Evolutionary conservation across 2,113 vertebrate species (phyloP).

Genomic region (Cavia porcellus): DNA sequence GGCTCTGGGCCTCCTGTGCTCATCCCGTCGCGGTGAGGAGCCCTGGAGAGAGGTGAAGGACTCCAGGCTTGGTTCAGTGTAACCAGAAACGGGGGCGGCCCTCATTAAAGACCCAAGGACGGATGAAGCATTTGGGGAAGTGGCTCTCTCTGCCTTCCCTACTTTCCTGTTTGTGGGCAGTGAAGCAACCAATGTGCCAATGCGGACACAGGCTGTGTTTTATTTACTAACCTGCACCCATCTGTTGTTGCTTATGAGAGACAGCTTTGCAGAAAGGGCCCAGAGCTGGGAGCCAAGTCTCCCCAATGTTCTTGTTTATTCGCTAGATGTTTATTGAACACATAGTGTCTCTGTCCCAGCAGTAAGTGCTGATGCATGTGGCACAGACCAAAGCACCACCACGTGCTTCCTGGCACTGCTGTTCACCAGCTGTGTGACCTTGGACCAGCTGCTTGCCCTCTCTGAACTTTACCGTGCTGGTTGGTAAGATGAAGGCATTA

Average conservation of each 20-base stretch:
- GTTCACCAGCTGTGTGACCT: not conserved
- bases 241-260: accelerated
- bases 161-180: not conserved
- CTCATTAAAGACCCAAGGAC: accelerated
- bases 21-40: accelerated
- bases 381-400: not conserved
- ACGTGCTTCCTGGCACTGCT: not conserved
- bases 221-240: not conserved
- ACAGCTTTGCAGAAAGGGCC: not conserved
- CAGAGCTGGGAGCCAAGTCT: not conserved
- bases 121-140: accelerated
- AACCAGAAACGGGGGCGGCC: not conserved
- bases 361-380: accelerated
- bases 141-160: not conserved
- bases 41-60: not conserved
- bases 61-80: not conserved
- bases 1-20: accelerated
- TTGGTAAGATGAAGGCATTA: not conserved
- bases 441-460: not conserved
- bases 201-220: accelerated
- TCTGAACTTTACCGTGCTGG: not conserved
- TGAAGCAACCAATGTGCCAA: not conserved
- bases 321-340: not conserved
- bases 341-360: accelerated
- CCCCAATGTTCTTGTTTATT: accelerated